Evolutionary conservation across 2,888 invertebrate genomes (phyloP).

Genomic region (Ennomos quercinarius): DNA sequence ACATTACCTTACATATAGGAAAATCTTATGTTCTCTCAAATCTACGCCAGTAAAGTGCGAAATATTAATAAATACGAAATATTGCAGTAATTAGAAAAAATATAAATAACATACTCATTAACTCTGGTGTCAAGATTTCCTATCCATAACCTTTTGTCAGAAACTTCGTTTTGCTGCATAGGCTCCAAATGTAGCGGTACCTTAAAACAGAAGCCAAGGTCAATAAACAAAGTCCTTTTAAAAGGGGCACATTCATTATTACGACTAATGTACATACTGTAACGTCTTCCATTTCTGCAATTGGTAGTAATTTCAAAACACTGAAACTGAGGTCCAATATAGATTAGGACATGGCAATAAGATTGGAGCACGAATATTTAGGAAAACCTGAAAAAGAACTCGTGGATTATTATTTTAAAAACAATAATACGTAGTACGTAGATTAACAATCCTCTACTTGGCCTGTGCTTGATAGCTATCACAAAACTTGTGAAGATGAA

Average conservation of each 20-base stretch:
- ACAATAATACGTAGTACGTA: too few relatives aligned
- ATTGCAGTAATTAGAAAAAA: neutral
- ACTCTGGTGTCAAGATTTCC: conserved; percentile 95
- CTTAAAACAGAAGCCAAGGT: conserved; percentile 48
- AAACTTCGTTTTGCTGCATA: conserved; percentile 80
- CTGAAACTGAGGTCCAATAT: neutral
- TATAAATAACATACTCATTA: conserved; percentile 92
- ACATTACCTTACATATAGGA: conserved; percentile 19
- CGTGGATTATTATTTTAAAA: too few relatives aligned
- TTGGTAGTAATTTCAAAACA: neutral
- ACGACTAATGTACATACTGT: conserved; percentile 49
- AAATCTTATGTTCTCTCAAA: too few relatives aligned
- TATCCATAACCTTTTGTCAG: conserved; percentile 94
- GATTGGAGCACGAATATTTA: neutral
- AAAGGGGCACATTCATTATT: too few relatives aligned
- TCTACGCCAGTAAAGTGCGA: too few relatives aligned
- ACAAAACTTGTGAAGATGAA: too few relatives aligned
- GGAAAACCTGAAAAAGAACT: too few relatives aligned
- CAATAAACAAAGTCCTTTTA: neutral
- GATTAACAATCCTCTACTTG: too few relatives aligned
- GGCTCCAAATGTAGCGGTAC: conserved; percentile 85
- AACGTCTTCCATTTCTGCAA: conserved; percentile 59
- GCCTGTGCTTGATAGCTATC: too few relatives aligned
- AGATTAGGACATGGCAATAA: neutral
- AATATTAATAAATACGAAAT: too few relatives aligned